Base-by-base conservation (phyloP, 2,888 invertebrate species). In the Perizoma affinitatum region DNA sequence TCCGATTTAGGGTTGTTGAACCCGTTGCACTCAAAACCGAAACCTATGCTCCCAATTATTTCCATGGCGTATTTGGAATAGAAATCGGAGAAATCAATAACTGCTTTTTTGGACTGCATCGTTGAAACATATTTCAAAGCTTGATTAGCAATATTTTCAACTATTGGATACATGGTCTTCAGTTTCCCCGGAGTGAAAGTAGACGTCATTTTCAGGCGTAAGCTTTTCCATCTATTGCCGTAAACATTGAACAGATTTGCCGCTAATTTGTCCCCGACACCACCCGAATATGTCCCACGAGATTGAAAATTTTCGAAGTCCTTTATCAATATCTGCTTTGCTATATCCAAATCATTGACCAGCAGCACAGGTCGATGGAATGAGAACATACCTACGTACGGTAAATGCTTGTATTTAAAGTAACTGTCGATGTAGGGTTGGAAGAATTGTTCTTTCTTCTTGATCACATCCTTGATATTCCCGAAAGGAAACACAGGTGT, bases 121-220 rank as follows among this genome's bases (percentile, higher is more conserved):
- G 76, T 55, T 33, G 87, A 79, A 6, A 93, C 83, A 57, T 93
- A 89, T 5, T 80, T 73, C 2, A 90, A 76, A 68, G 95, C 88
- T 58, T 93, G 88, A 8, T 90, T 80, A 0, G 94, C 94, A 58
- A 94, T 93, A 41, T 92, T 85, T 44, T 93, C 88, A 8, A 95
- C 92, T 0, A 94, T 91, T 0, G 87, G 87, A 69, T 94, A 95
- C 94, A 95, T 95, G 2, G 83, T 90, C 77, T 94, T 95, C 50
- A 96, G 80, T 80, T 95, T 95, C 6, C 94, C 94, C 0, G 95
- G 93, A 0, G 95, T 94, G 74, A 95, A 96, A 0, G 94, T 93
- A 0, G 95, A 94, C 0, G 95, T 93, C 72, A 96, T 82, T 70
- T 95, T 95, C 0, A 90, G 69, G 10, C 96, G 88, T 35, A 96